Conservation (phyloP, 2,888 invertebrate genomes). For the Platypus cylindrus region DNA sequence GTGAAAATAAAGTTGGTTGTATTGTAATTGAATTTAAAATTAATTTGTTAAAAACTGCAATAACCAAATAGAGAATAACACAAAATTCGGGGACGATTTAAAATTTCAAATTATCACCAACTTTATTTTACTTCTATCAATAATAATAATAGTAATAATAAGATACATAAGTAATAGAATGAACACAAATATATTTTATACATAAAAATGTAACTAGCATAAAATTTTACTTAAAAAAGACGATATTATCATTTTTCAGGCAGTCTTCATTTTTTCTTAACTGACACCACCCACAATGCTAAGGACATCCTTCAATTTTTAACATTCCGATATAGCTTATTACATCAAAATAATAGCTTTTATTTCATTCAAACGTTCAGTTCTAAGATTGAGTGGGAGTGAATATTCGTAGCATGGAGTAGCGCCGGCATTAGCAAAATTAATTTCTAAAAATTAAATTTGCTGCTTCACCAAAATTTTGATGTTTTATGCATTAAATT, state of each 20-base stretch:
- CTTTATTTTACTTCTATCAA: slow-evolving; percentile 2
- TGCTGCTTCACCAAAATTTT: too few species aligned
- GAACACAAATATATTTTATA: slow-evolving; percentile 21
- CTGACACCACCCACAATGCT: neutral
- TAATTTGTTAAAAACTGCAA: neutral
- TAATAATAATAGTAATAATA: slow-evolving; percentile 18
- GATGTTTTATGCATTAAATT: too few species aligned
- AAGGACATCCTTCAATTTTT: neutral
- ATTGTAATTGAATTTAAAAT: neutral
- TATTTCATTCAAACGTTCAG: too few species aligned
- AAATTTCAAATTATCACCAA: neutral
- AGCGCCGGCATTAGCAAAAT: slow-evolving; percentile 1
- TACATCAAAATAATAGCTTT: too few species aligned
- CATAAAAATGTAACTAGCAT: slow-evolving; percentile 23
- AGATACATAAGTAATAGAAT: slow-evolving; percentile 21
- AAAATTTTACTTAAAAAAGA: slow-evolving; percentile 24
- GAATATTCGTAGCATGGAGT: too few species aligned
- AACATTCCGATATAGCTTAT: too few species aligned
- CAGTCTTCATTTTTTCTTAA: neutral
- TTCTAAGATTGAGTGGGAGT: too few species aligned
- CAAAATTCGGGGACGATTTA: neutral
- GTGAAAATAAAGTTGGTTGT: too few species aligned
- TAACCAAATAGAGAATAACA: neutral
- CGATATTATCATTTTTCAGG: neutral
- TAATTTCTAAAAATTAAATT: slow-evolving; percentile 1